Evolutionary conservation across 1,140 invertebrate genomes (phyloP).

Genomic region (Euschistus heros): DNA sequence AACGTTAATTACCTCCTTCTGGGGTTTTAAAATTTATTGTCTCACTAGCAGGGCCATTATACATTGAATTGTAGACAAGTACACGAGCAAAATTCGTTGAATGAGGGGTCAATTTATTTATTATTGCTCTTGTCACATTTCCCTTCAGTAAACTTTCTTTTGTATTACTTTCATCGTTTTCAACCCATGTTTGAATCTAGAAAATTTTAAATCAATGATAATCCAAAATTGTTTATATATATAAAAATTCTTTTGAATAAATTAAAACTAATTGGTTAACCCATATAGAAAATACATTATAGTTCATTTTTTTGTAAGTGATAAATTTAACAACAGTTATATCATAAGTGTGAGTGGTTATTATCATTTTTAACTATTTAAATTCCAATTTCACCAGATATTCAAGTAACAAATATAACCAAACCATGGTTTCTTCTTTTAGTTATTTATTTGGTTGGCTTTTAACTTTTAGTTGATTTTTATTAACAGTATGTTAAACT

Average conservation of each 20-base stretch:
- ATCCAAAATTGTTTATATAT: neutral
- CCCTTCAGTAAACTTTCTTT: slow-evolving; percentile 70
- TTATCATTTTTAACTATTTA: too few relatives aligned
- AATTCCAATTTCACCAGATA: too few relatives aligned
- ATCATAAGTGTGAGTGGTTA: too few relatives aligned
- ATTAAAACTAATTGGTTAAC: neutral
- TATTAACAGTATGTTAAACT: too few relatives aligned
- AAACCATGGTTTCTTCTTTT: too few relatives aligned
- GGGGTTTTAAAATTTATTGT: slow-evolving; percentile 74
- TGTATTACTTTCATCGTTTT: slow-evolving; percentile 58
- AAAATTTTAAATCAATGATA: neutral
- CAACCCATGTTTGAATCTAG: slow-evolving; percentile 83
- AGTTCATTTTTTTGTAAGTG: neutral
- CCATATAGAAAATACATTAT: neutral
- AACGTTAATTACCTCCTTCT: slow-evolving; percentile 56
- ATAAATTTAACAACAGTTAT: too few relatives aligned
- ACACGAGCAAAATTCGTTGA: slow-evolving; percentile 83
- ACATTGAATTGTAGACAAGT: slow-evolving; percentile 79
- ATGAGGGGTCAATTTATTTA: slow-evolving; percentile 78
- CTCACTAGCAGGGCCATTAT: slow-evolving; percentile 81
- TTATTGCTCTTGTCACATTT: slow-evolving; percentile 56
- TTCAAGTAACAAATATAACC: too few relatives aligned
- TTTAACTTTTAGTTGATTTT: too few relatives aligned
- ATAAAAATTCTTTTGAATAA: too few relatives aligned
- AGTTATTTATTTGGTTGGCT: too few relatives aligned